Conservation (phyloP, 2,113 vertebrate genomes). For the Clarias gariepinus region DNA sequence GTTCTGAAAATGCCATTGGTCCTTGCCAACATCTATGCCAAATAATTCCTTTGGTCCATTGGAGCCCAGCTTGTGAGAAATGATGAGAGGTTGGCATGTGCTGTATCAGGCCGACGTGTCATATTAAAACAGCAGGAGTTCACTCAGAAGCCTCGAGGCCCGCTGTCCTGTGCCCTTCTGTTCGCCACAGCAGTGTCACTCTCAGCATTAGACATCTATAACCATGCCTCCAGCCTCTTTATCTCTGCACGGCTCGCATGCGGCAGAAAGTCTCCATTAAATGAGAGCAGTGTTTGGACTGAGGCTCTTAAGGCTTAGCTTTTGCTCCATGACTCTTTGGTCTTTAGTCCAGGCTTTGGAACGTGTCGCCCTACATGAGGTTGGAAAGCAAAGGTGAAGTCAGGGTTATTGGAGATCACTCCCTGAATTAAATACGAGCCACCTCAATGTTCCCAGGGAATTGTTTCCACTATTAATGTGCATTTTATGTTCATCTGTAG, state of each 20-base stretch:
- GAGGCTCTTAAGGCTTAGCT: slow-evolving; percentile 28
- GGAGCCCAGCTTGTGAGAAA: not conserved
- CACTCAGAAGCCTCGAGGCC: not conserved
- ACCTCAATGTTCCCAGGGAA: not conserved
- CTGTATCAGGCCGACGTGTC: slow-evolving; percentile 33
- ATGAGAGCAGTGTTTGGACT: slow-evolving; percentile 12
- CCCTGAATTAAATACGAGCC: slow-evolving; percentile 23
- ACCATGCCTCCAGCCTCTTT: slow-evolving; percentile 21
- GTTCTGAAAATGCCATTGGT: not conserved
- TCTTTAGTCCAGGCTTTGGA: slow-evolving; percentile 13
- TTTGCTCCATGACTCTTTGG: slow-evolving; percentile 12
- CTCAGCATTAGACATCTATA: slow-evolving; percentile 18
- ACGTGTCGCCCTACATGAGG: not conserved
- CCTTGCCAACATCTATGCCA: not conserved
- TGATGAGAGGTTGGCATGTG: slow-evolving; percentile 23
- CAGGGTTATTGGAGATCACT: slow-evolving; percentile 5
- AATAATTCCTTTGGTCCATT: slow-evolving; percentile 16
- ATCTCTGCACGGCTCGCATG: slow-evolving; percentile 36
- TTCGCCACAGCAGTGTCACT: slow-evolving; percentile 9
- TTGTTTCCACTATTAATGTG: not conserved
- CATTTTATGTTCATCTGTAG: not conserved
- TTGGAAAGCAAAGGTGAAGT: slow-evolving; percentile 1
- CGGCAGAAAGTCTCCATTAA: slow-evolving; percentile 42
- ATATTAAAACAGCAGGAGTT: slow-evolving; percentile 18
- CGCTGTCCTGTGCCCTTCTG: slow-evolving; percentile 1